Base-by-base conservation (phyloP, 2,888 invertebrate genomes). In the Trichacis sp. region DNA sequence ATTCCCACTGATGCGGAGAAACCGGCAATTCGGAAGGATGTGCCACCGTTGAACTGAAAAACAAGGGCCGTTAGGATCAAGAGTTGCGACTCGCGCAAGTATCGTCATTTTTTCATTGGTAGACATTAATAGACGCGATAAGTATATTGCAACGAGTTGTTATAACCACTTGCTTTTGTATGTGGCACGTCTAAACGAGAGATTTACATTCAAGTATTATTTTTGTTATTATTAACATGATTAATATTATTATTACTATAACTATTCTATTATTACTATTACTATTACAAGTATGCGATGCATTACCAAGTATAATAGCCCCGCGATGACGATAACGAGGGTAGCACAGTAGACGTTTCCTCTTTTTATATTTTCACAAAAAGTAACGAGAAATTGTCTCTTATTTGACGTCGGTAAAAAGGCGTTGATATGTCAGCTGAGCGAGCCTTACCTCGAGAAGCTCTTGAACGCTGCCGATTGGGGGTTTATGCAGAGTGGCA, bases 391-490 rank as follows among this genome's bases (percentile, higher is more conserved):
- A 60, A 60, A 55, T 57, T n/a, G n/a, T n/a, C n/a, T 55, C 61
- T 58, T 57, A 62, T 55, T 52, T 45, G 51, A 55, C 58, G 56
- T 59, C 53, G 43, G 40, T 62, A 54, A 47, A 53, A 50, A 46
- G 52, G 54, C 52, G 48, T 58, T 50, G 49, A 59, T 67, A 51
- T 67, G 57, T 56, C 62, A 64, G 53, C 50, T 58, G 58, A 6
- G 33, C 59, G 57, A 76, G 85, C 92, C 24, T 94, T 94, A 98
- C 98, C 97, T 98, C 89, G 97, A 96, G 92, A 99, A 99, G 90
- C 96, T 98, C 90, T 98, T 98, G 90, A 98, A 99, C 86, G 98
- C 97, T 85, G 98, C 97, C 84, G 98, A 98, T 88, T 97, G 97
- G 79, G 98, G 99, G 88, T 99, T 99, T 89, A 99, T 98, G 90